These are phyloP conservation scores for Antheraea yamamai DNA, from an alignment of 2,888 invertebrate species.

Conservation along the genomic window DNA sequence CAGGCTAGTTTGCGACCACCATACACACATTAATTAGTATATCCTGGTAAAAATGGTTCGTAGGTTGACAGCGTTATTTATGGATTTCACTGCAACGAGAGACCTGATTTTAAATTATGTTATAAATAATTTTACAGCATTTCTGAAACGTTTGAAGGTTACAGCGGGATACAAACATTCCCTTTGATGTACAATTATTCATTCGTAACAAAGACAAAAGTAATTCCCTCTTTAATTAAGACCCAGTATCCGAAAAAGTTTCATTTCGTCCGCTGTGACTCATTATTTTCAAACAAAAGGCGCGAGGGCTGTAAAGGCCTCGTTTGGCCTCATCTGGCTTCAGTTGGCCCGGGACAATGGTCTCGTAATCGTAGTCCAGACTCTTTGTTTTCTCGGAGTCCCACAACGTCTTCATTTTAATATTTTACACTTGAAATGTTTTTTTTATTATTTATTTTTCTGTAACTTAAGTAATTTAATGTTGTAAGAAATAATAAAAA, in stretches of 20 bases:
- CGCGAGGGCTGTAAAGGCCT: conserved; percentile 36
- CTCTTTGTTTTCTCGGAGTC: conserved; percentile 65
- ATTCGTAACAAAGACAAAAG: conserved; percentile 16
- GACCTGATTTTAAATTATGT: neutral
- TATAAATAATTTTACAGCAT: neutral
- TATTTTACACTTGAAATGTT: conserved; percentile 46
- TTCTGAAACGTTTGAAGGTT: neutral
- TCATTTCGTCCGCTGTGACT: conserved; percentile 42
- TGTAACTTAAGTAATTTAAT: neutral
- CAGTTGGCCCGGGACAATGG: conserved; percentile 35
- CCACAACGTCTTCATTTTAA: conserved; percentile 70
- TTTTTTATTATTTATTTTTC: neutral
- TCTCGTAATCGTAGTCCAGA: conserved; percentile 46
- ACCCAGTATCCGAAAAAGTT: conserved; percentile 28
- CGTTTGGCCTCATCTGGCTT: conserved; percentile 47
- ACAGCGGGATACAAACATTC: neutral
- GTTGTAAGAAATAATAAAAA: neutral
- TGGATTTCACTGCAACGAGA: too few relatives aligned
- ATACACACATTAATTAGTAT: too few relatives aligned
- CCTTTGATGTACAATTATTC: conserved; percentile 14
- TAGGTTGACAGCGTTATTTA: too few relatives aligned
- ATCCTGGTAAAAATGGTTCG: too few relatives aligned
- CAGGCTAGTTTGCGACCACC: too few relatives aligned
- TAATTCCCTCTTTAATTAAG: conserved; percentile 18
- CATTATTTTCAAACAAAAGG: conserved; percentile 44